Percentiles rank a stretch among this genome's conserved stretches.
phyloP scores from a whole-genome alignment of 2,797 vertebrate genomes.

The Buceros bicornis region DNA sequence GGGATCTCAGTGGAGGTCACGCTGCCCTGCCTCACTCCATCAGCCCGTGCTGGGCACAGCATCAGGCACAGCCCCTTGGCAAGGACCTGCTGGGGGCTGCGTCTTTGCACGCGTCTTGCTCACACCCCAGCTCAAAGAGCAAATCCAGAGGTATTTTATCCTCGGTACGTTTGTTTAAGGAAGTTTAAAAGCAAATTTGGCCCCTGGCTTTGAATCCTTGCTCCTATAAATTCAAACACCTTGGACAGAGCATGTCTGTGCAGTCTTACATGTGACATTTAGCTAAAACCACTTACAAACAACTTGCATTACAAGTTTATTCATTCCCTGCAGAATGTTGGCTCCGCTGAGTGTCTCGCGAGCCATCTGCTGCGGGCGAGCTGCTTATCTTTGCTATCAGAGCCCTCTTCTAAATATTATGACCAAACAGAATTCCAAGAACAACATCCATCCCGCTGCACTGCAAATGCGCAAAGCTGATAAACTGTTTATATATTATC shows the following conservation, averaged over 20 bases:
- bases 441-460: constrained; percentile 82
- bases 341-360: constrained; percentile 60
- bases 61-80: neutral
- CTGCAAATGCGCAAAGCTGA: constrained; percentile 80
- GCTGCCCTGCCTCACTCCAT: neutral
- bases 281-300: constrained; percentile 77
- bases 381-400: constrained; percentile 81
- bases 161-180: constrained; percentile 64
- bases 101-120: neutral
- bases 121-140: constrained; percentile 3
- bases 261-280: constrained; percentile 77
- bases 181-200: constrained; percentile 86
- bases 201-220: constrained; percentile 77
- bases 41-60: neutral
- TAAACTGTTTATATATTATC: constrained; percentile 79
- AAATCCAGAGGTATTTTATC: constrained; percentile 55
- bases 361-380: constrained; percentile 81
- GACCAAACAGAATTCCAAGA: constrained; percentile 82
- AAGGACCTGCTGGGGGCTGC: neutral
- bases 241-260: constrained; percentile 74
- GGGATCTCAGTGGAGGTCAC: neutral
- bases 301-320: constrained; percentile 75
- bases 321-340: constrained; percentile 79
- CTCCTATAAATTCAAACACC: constrained; percentile 79
- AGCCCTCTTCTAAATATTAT: constrained; percentile 81